Base-by-base conservation (phyloP, 2,113 vertebrate species). In the Acanthisitta chloris region DNA sequence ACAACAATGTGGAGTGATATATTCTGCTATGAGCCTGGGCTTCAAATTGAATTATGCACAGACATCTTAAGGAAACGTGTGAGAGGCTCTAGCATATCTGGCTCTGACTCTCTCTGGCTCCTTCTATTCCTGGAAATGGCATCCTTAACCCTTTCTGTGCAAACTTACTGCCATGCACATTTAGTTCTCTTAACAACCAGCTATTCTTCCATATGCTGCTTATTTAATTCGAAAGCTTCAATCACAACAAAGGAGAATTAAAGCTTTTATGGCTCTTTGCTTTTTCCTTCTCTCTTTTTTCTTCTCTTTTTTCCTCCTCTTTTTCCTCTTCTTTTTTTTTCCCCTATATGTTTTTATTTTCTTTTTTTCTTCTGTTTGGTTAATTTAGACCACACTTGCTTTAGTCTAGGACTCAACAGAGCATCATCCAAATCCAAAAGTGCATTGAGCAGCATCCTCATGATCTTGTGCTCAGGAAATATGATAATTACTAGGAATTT, bases 1-100 rank as follows among this genome's bases (percentile, higher is more conserved):
- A 61, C 58, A 83, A 59, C 11, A 1, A 86, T 38, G 92, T 89
- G 88, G 72, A 79, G 88, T 85, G 95, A 91, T 73, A 76, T 81
- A 89, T 96, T 97, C 92, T 87, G 96, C 90, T 93, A 93, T 92
- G 82, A 97, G 96, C 95, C 94, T 45, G 72, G 89, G 69, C 96
- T 97, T 97, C 93, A 93, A 79, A 95, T 71, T 92, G 92, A 97
- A 85, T 96, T 96, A 94, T 97, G 95, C 78, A 51, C 86, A 87
- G 83, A 84, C 62, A 86, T 96, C 90, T 93, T 96, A 88, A 86
- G 78, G 73, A 90, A 88, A 96, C 1, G 92, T 93, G 92, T 77
- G 94, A 95, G 95, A 81, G 82, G 88, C 69, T 46, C 92, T 90
- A 95, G 91, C 79, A 20, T 73, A 83, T 93, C 88, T 73, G 49